phyloP scores from a whole-genome alignment of 2,797 vertebrate genomes.

The Antrozous pallidus region DNA sequence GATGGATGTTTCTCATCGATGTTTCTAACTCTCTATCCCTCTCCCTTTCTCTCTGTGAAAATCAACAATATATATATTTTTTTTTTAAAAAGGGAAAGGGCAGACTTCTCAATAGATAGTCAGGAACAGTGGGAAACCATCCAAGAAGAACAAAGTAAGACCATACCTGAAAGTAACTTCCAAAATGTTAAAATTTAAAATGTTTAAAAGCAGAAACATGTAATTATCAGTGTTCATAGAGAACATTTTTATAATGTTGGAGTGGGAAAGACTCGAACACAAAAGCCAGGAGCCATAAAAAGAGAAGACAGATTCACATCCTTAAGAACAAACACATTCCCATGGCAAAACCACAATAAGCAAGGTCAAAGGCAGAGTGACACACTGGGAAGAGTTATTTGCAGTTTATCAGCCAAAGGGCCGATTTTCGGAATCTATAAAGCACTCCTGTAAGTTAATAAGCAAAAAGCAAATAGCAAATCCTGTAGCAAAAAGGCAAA shows the following conservation, averaged over 20 bases:
- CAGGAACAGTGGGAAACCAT: background rate
- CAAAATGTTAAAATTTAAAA: background rate
- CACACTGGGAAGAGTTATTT: background rate
- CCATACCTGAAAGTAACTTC: background rate
- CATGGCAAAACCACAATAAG: background rate
- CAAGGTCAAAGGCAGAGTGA: background rate
- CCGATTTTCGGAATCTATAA: background rate
- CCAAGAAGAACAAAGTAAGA: background rate
- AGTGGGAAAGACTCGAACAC: background rate
- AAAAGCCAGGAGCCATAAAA: background rate
- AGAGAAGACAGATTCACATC: background rate
- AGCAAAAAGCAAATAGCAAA: conserved; percentile 24
- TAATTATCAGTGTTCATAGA: background rate
- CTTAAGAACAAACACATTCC: background rate
- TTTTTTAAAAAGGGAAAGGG: background rate
- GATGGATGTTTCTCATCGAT: too few species aligned
- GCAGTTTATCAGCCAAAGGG: background rate
- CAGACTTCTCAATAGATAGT: background rate
- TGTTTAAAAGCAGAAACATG: conserved; percentile 1
- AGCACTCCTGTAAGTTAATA: conserved; percentile 9
- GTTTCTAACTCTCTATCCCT: too few species aligned
- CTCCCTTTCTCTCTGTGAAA: too few species aligned
- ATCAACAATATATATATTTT: too few species aligned
- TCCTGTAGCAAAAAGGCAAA: background rate
- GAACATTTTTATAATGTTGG: background rate